phyloP scores from a whole-genome alignment of 2,888 invertebrate species.

The Apotomis turbidana region DNA sequence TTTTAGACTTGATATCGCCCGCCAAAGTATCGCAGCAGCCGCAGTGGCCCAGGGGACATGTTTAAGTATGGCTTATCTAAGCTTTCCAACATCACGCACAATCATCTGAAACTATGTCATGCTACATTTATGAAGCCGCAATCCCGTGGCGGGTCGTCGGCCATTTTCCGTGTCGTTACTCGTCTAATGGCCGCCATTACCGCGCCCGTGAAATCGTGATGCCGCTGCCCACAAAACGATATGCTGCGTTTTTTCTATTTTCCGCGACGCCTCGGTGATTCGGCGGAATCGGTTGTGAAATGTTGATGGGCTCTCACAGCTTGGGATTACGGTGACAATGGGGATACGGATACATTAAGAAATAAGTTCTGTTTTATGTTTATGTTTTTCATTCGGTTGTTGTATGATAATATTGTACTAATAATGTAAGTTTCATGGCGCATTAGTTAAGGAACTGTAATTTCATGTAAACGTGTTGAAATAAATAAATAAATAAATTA shows the following conservation, averaged over 20 bases:
- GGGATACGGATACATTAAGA: neutral
- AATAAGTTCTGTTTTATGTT: too few species aligned
- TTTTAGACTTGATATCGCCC: too few species aligned
- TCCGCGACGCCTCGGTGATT: slow-evolving; percentile 51
- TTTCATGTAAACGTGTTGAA: too few species aligned
- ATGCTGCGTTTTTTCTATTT: slow-evolving; percentile 67
- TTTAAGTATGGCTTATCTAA: too few species aligned
- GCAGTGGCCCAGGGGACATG: too few species aligned
- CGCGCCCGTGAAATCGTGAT: slow-evolving; percentile 74
- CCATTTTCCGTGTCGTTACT: slow-evolving; percentile 71
- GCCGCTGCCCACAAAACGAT: slow-evolving; percentile 69
- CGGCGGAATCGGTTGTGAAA: slow-evolving; percentile 40
- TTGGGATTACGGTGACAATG: slow-evolving; percentile 7
- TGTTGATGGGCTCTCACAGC: slow-evolving; percentile 31
- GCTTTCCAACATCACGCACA: neutral
- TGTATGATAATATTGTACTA: too few species aligned
- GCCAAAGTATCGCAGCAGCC: too few species aligned
- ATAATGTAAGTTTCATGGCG: too few species aligned
- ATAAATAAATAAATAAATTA: too few species aligned
- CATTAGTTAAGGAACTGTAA: too few species aligned
- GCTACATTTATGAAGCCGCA: slow-evolving; percentile 24
- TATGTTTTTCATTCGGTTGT: too few species aligned
- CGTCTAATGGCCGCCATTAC: slow-evolving; percentile 72
- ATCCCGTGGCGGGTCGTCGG: slow-evolving; percentile 60
- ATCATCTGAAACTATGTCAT: slow-evolving; percentile 14